These are phyloP conservation scores for Jacana jacana DNA, from an alignment of 2,113 vertebrate species.

Conservation along the genomic window DNA sequence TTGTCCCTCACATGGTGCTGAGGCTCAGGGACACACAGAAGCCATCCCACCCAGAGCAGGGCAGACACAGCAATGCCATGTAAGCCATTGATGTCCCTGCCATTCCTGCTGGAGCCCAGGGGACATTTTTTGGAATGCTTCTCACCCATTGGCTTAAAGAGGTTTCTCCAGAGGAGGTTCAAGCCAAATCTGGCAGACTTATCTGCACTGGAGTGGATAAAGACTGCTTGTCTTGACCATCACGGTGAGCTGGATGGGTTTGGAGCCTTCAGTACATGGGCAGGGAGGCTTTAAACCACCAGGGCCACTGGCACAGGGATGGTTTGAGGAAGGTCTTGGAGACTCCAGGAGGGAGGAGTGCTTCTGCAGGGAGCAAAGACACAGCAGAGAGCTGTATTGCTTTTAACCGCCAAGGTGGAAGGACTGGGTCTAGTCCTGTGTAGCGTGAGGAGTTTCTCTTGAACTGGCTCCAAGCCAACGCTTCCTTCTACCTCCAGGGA, in stretches of 20 bases:
- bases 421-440: accelerated
- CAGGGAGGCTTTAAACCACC: neutral
- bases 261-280: neutral
- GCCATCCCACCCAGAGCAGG: neutral
- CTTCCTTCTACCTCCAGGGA: neutral
- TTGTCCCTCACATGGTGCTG: neutral
- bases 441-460: neutral
- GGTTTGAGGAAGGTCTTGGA: neutral
- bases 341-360: neutral
- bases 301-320: accelerated
- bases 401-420: neutral
- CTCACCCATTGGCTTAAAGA: neutral
- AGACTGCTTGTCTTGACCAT: neutral
- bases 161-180: neutral
- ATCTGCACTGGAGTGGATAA: neutral
- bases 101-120: neutral
- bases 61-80: neutral
- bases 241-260: neutral
- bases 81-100: neutral
- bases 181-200: neutral
- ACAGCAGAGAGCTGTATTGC: neutral
- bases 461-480: neutral
- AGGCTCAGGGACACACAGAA: neutral
- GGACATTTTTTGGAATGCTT: accelerated
- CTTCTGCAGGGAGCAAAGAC: neutral